Conservation (phyloP, 64 coral and sea anemone genomes). For the Astreopora myriophthalma region DNA sequence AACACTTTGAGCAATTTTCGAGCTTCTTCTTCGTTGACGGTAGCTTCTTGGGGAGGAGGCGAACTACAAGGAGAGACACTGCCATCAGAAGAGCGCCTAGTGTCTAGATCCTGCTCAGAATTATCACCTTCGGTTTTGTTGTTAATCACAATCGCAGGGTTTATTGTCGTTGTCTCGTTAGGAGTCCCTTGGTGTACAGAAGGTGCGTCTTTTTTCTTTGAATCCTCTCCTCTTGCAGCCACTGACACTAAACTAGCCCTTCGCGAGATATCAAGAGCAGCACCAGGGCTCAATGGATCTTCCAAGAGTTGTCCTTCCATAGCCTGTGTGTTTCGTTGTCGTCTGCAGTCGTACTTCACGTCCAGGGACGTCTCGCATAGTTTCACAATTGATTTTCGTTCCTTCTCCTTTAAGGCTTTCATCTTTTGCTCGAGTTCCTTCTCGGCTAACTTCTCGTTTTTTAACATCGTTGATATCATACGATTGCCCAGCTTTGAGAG, state of each 20-base stretch:
- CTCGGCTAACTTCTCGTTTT: conserved; percentile 56
- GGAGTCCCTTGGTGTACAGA: background rate
- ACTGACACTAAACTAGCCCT: background rate
- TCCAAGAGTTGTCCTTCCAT: background rate
- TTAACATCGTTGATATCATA: conserved; percentile 43
- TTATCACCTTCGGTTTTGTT: background rate
- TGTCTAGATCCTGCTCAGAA: background rate
- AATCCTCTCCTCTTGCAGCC: background rate
- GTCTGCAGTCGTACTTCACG: conserved; percentile 33
- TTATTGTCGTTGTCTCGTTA: background rate
- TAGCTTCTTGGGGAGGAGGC: background rate
- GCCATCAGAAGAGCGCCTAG: background rate
- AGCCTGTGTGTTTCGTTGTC: conserved; percentile 26
- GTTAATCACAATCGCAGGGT: conserved; percentile 2
- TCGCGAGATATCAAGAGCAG: background rate
- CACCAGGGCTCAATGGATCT: background rate
- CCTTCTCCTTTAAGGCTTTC: conserved; percentile 40
- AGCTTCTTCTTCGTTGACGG: background rate
- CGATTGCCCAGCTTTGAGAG: conserved; percentile 41
- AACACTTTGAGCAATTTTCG: conserved; percentile 14
- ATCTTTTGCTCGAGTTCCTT: conserved; percentile 71
- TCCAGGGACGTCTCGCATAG: conserved; percentile 51
- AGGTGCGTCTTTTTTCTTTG: background rate
- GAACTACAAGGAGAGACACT: background rate
- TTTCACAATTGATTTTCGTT: conserved; percentile 67